Evolutionary conservation across 2,797 vertebrate genomes (phyloP).

Genomic region (Squalus acanthias): DNA sequence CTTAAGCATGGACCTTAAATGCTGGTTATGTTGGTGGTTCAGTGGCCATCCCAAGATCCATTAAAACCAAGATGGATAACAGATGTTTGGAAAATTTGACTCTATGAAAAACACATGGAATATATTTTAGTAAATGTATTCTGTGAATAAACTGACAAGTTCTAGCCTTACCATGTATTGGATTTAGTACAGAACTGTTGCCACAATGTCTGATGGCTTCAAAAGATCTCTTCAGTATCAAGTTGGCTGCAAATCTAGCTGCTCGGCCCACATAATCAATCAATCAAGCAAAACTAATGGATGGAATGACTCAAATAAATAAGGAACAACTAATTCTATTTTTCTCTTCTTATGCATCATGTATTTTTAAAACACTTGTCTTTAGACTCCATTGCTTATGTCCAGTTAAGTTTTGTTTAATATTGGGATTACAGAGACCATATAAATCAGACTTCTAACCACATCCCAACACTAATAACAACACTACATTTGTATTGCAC

Average conservation of each 20-base stretch:
- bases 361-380: neutral
- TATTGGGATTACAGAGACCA: neutral
- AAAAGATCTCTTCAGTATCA: constrained; percentile 28
- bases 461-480: neutral
- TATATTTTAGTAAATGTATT: constrained; percentile 20
- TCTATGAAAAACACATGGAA: constrained; percentile 22
- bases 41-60: neutral
- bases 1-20: neutral
- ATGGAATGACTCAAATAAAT: constrained; percentile 6
- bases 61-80: constrained; percentile 13
- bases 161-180: neutral
- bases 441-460: neutral
- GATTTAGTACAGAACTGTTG: constrained; percentile 10
- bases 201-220: constrained; percentile 28
- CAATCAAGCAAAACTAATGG: neutral
- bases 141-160: constrained; percentile 30
- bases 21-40: neutral
- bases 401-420: neutral
- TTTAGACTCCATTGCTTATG: neutral
- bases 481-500: neutral
- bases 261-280: neutral
- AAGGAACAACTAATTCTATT: neutral
- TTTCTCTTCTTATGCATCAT: neutral
- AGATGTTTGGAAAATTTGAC: constrained; percentile 33
- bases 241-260: neutral